Percentiles rank a stretch among this genome's conserved stretches.
Evolutionary conservation across 2,888 invertebrate species (phyloP).

Genomic region (Yponomeuta sedellus): DNA sequence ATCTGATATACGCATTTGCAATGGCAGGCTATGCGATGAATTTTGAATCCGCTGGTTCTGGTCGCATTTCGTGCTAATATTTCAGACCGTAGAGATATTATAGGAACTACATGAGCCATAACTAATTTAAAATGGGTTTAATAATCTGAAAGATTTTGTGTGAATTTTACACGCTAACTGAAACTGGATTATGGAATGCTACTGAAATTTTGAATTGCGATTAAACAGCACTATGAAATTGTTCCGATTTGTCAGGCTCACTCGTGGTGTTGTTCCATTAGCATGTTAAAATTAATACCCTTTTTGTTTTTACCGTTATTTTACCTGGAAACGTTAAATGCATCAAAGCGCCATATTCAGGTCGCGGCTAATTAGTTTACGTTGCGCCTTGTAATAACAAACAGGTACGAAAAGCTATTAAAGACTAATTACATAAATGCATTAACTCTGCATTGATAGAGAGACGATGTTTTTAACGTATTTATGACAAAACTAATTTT

Average conservation of each 20-base stretch:
- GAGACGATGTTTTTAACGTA: not conserved
- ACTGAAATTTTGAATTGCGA: not conserved
- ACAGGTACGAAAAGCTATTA: slow-evolving; percentile 35
- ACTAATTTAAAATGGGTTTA: too few species aligned
- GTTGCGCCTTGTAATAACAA: slow-evolving; percentile 37
- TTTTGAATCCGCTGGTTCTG: slow-evolving; percentile 18
- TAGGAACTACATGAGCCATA: too few species aligned
- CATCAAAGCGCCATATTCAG: slow-evolving; percentile 51
- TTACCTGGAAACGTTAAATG: slow-evolving; percentile 51
- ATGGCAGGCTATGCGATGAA: slow-evolving; percentile 33
- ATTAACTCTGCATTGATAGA: not conserved
- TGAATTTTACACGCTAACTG: not conserved
- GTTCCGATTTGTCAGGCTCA: not conserved
- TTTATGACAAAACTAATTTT: not conserved
- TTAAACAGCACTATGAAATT: not conserved
- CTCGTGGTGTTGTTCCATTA: slow-evolving; percentile 37
- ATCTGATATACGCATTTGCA: slow-evolving; percentile 40
- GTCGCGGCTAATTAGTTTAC: slow-evolving; percentile 48
- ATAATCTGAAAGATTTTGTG: too few species aligned
- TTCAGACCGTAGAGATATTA: too few species aligned
- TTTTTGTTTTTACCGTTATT: slow-evolving; percentile 53
- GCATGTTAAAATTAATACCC: slow-evolving; percentile 56
- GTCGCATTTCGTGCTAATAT: slow-evolving; percentile 19
- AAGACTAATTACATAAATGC: slow-evolving; percentile 27
- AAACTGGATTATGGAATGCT: not conserved